Conservation (phyloP, 1,140 invertebrate species). For the Drosophila melanica region DNA sequence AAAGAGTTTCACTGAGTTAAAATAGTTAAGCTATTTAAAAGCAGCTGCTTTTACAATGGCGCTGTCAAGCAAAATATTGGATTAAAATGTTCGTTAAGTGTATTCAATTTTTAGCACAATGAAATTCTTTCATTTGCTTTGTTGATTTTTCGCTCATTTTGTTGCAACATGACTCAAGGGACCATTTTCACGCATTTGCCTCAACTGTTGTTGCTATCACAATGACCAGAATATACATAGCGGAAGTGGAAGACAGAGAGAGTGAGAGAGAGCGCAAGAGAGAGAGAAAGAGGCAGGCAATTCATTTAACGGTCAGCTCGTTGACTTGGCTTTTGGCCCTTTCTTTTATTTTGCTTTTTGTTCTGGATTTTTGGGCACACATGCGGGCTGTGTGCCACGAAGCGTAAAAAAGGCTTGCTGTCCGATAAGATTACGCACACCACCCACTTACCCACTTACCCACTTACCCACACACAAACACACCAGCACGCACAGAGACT, state of each 20-base stretch:
- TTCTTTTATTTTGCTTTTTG: constrained; percentile 9
- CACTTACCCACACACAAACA: constrained; percentile 1
- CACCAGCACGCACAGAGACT: constrained; percentile 23
- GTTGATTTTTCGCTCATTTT: constrained; percentile 12
- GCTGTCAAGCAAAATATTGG: no score
- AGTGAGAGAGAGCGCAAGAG: neutral
- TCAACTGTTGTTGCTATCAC: constrained; percentile 14
- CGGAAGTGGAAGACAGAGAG: constrained; percentile 11
- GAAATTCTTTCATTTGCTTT: constrained; percentile 51
- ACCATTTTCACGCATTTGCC: constrained; percentile 28
- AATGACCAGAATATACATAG: constrained; percentile 21
- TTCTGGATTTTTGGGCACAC: constrained; percentile 36
- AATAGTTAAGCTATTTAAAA: no score
- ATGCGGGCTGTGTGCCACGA: constrained; percentile 53
- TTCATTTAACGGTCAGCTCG: constrained; percentile 42
- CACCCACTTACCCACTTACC: constrained; percentile 15
- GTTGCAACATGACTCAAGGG: constrained; percentile 27
- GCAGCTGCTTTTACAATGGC: no score
- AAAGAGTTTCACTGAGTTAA: no score
- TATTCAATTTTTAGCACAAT: neutral
- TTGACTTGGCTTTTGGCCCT: constrained; percentile 43
- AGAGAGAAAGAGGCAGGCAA: constrained; percentile 10
- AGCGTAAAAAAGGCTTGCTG: constrained; percentile 79
- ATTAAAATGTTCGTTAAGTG: neutral
- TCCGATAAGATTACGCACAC: constrained; percentile 67